A percentile compares a stretch with the other conserved stretches of the same genome.
Conservation (phyloP, 2,797 vertebrate genomes). For the Girardinus metallicus region DNA sequence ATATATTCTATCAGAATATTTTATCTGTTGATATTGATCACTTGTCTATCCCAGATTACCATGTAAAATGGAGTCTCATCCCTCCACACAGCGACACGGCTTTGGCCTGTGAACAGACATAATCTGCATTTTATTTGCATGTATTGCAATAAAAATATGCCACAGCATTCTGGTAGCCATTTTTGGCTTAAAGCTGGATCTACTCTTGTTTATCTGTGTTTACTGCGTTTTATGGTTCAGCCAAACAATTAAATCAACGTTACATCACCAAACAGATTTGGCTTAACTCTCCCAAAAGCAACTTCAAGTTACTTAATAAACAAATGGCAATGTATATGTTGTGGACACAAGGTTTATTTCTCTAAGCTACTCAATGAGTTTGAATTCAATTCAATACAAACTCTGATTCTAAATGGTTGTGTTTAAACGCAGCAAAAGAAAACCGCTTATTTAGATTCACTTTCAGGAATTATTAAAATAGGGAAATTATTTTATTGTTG, state of each 20-base stretch:
- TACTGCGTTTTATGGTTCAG: not conserved
- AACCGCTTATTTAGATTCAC: not conserved
- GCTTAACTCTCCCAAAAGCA: not conserved
- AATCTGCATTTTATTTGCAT: not conserved
- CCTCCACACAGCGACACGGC: not conserved
- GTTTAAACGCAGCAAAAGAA: not conserved
- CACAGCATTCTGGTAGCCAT: not conserved
- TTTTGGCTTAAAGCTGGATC: not conserved
- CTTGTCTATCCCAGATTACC: too few species aligned
- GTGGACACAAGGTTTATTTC: not conserved
- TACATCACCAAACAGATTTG: not conserved
- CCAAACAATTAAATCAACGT: not conserved
- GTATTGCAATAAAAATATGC: not conserved
- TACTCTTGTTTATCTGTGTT: not conserved
- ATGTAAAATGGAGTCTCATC: not conserved
- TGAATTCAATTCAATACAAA: not conserved
- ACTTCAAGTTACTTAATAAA: not conserved
- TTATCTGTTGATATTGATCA: too few species aligned
- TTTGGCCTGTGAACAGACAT: not conserved
- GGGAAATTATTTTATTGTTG: not conserved
- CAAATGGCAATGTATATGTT: not conserved
- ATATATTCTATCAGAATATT: too few species aligned
- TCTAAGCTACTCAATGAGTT: not conserved
- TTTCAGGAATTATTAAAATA: not conserved
- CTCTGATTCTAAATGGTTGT: not conserved